Evolutionary conservation across 2,797 vertebrate genomes (phyloP), one percentile per base, ranked within the genome.

Genomic region (Scomberomorus guttatus): DNA sequence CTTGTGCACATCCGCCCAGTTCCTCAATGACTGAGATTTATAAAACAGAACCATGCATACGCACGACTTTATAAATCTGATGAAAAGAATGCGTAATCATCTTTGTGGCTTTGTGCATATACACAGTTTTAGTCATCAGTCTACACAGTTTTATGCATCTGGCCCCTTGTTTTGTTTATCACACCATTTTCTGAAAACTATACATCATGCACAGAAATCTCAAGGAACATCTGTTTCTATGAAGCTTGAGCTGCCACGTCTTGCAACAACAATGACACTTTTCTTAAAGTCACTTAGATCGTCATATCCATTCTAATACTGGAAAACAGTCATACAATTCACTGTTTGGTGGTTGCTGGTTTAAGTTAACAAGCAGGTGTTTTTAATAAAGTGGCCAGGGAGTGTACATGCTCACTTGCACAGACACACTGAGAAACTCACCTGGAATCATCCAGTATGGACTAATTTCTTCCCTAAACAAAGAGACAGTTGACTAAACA

Each of bases 361-460:
- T 25, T 52, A 15, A 10, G 55, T 37, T 46, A 61, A 37, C 55
- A 39, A 74, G 27, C 78, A 62, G 42, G 52, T 77, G 71, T 52
- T 1, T 67, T 25, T 44, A 22, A 74, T 80, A 29, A 57, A 51
- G 29, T 3, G 32, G 37, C 6, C 77, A 6, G 63, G n/a, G 10
- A n/a, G 57, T 18, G 44, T 11, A 60, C 15, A 51, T 67, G 66
- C n/a, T 73, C 11, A 25, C 32, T 18, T 10, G 25, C 68, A 58
- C 44, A 60, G 25, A 34, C 20, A 50, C 64, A 52, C 42, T 8
- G 17, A 63, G 25, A 72, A n/a, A 48, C 46, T 54, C 46, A 39
- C 50, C 72, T 55, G 39, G 29, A 68, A 24, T 44, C 62, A 20
- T 2, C 13, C 14, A 3, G 8, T 29, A 12, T 76, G 61, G 58